A percentile compares a stretch with the other conserved stretches of the same genome.
Conservation (phyloP, 23 tunicate species). For the Halocynthia roretzi region DNA sequence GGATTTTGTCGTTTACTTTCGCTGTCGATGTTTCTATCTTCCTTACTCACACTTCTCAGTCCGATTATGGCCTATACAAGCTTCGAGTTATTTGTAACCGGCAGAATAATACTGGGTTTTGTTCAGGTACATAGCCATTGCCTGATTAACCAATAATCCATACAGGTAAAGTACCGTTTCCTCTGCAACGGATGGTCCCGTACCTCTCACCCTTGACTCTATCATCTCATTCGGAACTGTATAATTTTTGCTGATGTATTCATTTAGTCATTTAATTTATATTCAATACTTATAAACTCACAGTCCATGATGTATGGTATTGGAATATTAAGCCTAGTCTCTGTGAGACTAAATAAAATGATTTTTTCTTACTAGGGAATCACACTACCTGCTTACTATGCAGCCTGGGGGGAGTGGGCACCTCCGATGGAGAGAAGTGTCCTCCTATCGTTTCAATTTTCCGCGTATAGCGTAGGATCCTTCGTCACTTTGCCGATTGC, state of each 20-base stretch:
- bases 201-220: too few species aligned
- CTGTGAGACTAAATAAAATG: too few species aligned
- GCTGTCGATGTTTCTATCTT: conserved; percentile 51
- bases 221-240: too few species aligned
- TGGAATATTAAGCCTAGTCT: too few species aligned
- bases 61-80: conserved; percentile 56
- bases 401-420: conserved; percentile 79
- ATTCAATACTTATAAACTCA: too few species aligned
- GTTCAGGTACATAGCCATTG: conserved; percentile 33
- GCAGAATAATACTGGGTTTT: conserved; percentile 61
- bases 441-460: conserved; percentile 40
- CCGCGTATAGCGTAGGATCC: conserved; percentile 67
- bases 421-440: conserved; percentile 75
- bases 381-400: conserved; percentile 53
- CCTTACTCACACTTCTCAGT: conserved; percentile 39
- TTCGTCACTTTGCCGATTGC: conserved; percentile 61
- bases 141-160: too few species aligned
- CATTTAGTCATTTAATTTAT: too few species aligned
- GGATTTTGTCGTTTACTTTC: conserved; percentile 59
- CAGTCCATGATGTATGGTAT: too few species aligned
- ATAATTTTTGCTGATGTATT: too few species aligned
- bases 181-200: too few species aligned
- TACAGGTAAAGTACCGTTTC: too few species aligned
- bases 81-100: conserved; percentile 55
- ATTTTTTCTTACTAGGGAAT: conserved; percentile 28